Evolutionary conservation across 2,113 vertebrate species (phyloP), one percentile per base, ranked within the genome.

Genomic region (Barbus barbus): DNA sequence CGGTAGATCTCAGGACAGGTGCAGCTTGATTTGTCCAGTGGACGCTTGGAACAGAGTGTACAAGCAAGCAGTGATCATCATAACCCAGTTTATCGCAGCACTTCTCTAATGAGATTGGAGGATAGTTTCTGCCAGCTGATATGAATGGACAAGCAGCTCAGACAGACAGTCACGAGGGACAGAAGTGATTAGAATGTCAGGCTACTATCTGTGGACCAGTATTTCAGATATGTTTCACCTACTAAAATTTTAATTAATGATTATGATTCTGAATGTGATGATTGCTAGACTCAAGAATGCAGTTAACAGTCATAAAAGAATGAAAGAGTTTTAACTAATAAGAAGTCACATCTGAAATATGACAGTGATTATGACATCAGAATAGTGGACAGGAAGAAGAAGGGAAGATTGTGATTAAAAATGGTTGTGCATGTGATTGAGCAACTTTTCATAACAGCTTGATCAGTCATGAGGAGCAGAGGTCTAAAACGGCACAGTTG

Each of bases 51-150:
- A 71, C 83, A 58, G 75, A 28, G 65, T 41, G 58, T 60, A 22
- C 41, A 22, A 61, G 69, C 58, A 4, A 61, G 76, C 67, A 26
- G 53, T 73, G 82, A n/a, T 38, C 48, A 84, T 53, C 77, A 72
- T 84, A 75, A 56, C 82, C 63, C 38, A 84, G 60, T 81, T 67
- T 81, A 81, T 38, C 60, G 65, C 71, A 44, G 74, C 83, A 83
- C 85, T 85, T 38, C 41, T 53, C 41, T 85, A 83, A 83, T 82
- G 82, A 78, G 84, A 89, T 89, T 65, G 83, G 75, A 67, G 74
- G 81, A 83, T 78, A 71, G 72, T 11, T 44, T 75, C 3, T 51
- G 24, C 22, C 58, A 67, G 77, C 72, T 71, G 46, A 76, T 84
- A 36, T 75, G 73, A 65, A 73, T 78, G 36, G 63, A 58, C 53